Evolutionary conservation across 2,113 vertebrate genomes (phyloP).

Genomic region (Lethenteron camtschaticum): DNA sequence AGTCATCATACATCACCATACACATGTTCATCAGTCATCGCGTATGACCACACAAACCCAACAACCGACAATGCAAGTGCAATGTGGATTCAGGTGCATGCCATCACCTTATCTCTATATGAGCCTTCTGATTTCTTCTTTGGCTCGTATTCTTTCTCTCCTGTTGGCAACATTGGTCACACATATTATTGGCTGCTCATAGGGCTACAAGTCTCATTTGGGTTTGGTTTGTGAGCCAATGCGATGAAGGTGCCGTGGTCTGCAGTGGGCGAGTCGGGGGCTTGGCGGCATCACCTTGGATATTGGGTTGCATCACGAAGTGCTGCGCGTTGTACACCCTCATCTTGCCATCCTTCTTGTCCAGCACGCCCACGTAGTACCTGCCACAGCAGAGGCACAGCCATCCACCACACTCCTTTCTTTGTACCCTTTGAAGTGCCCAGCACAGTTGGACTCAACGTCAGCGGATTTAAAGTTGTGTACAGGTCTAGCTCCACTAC

Average conservation of each 20-base stretch:
- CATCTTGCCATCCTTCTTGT: conserved; percentile 54
- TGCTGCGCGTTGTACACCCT: conserved; percentile 55
- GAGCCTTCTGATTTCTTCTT: conserved; percentile 2
- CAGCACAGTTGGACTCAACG: no score
- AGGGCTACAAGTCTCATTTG: neutral
- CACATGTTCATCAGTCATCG: no score
- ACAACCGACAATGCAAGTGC: no score
- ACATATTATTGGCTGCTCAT: neutral
- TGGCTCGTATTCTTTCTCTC: neutral
- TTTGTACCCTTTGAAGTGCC: no score
- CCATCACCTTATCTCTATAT: neutral
- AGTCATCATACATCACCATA: neutral
- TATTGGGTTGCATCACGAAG: conserved; percentile 65
- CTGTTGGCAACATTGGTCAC: neutral
- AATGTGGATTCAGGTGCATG: no score
- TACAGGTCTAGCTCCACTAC: neutral
- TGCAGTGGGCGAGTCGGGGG: neutral
- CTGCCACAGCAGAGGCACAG: conserved; percentile 18
- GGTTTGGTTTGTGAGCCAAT: neutral
- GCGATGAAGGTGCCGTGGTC: neutral
- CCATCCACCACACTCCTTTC: no score
- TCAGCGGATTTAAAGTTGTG: neutral
- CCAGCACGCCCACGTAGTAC: conserved; percentile 64
- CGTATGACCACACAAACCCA: no score
- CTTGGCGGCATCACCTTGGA: conserved; percentile 36